Evolutionary conservation across 2,888 invertebrate genomes (phyloP).

Genomic region (Philonicus albiceps): DNA sequence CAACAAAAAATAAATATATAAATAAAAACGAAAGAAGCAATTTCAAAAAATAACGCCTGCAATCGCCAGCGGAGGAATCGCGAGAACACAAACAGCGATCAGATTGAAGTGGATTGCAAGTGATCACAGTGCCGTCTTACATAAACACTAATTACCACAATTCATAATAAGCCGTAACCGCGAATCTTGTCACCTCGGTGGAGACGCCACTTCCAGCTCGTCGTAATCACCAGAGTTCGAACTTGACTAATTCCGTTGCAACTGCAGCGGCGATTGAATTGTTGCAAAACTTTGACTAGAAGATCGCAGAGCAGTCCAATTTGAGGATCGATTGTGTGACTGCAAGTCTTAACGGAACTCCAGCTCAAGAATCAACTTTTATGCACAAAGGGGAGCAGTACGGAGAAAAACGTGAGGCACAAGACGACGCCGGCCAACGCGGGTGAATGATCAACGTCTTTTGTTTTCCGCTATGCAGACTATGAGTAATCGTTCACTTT

Average conservation of each 20-base stretch:
- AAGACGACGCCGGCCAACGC: slow-evolving; percentile 1
- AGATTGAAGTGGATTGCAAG: background rate
- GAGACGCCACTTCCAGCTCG: background rate
- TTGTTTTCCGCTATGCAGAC: slow-evolving; percentile 20
- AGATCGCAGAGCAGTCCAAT: background rate
- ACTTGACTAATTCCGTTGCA: background rate
- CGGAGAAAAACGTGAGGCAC: background rate
- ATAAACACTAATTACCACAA: slow-evolving; percentile 46
- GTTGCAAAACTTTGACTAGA: background rate
- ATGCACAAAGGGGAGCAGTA: background rate
- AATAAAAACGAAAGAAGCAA: background rate
- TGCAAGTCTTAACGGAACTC: slow-evolving; percentile 8
- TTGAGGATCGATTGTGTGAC: background rate
- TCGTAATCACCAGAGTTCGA: background rate
- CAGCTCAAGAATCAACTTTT: background rate
- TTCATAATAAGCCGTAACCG: slow-evolving; percentile 32
- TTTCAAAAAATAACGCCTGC: background rate
- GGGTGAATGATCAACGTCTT: slow-evolving; percentile 41
- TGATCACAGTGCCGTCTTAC: slow-evolving; percentile 30
- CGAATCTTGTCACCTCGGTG: background rate
- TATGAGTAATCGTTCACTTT: slow-evolving; percentile 26
- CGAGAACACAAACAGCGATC: background rate
- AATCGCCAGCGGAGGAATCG: background rate
- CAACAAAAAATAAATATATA: background rate
- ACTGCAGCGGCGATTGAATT: background rate